Conservation (phyloP, 2,113 vertebrate genomes). For the Cinclus mexicanus region DNA sequence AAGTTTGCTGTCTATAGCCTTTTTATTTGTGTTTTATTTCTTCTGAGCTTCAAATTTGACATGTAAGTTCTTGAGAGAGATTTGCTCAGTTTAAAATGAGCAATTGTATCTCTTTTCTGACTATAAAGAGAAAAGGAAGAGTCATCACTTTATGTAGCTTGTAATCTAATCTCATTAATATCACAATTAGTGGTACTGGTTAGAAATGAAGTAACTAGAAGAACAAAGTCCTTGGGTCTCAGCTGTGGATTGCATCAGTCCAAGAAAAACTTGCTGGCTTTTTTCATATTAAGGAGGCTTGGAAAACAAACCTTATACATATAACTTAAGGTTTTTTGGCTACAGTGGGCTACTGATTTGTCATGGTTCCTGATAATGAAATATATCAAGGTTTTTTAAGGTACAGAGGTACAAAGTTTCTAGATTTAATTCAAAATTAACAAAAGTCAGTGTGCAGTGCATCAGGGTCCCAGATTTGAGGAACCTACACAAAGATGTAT, state of each 20-base stretch:
- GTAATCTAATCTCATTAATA: not conserved
- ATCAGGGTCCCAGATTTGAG: not conserved
- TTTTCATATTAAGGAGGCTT: not conserved
- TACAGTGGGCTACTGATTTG: not conserved
- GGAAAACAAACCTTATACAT: not conserved
- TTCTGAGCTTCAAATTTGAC: not conserved
- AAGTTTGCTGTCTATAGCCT: not conserved
- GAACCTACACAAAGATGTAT: not conserved
- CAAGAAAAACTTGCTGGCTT: not conserved
- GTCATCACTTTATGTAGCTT: not conserved
- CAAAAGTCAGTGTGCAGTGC: not conserved
- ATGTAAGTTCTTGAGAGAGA: not conserved
- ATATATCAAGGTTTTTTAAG: not conserved
- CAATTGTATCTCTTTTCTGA: not conserved
- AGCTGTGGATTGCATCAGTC: not conserved
- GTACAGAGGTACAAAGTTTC: accelerated
- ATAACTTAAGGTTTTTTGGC: not conserved
- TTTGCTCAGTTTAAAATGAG: not conserved
- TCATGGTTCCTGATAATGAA: not conserved
- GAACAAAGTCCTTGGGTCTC: not conserved
- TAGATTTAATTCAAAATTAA: not conserved
- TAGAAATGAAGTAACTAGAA: not conserved
- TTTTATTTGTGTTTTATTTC: not conserved
- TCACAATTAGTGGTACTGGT: not conserved
- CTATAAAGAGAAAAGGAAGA: not conserved